Evolutionary conservation across 1,140 invertebrate species (phyloP).

Genomic region (Hydropsyche tenuis): DNA sequence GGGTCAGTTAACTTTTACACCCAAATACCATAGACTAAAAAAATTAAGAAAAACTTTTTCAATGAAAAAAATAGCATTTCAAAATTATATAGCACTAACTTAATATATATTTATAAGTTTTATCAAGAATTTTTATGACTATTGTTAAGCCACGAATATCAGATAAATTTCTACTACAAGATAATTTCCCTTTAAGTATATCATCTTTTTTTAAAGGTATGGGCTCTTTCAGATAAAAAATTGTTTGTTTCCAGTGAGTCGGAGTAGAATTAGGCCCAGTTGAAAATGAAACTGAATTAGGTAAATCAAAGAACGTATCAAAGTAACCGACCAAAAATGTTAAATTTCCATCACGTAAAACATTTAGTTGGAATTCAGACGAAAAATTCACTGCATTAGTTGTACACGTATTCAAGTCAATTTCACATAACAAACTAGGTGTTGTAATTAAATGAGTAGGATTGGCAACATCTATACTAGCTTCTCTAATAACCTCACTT

Average conservation of each 20-base stretch:
- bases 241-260: constrained; percentile 98
- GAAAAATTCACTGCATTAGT: constrained; percentile 82
- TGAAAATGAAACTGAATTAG: constrained; percentile 69
- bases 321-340: constrained; percentile 94
- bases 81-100: constrained; percentile 50
- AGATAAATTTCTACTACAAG: constrained; percentile 62
- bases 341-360: constrained; percentile 74
- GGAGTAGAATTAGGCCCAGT: constrained; percentile 76
- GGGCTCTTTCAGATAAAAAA: constrained; percentile 83
- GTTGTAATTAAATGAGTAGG: constrained; percentile 79
- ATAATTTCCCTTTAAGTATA: constrained; percentile 68
- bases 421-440: constrained; percentile 68
- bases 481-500: constrained; percentile 86
- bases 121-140: constrained; percentile 59
- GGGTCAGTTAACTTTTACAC: too few relatives aligned
- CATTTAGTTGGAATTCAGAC: constrained; percentile 76
- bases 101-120: constrained; percentile 60
- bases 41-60: constrained; percentile 55
- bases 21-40: constrained; percentile 36
- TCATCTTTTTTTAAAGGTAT: constrained; percentile 78
- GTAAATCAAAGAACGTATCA: constrained; percentile 85
- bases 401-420: constrained; percentile 84
- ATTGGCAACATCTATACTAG: constrained; percentile 85
- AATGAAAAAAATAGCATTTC: constrained; percentile 33
- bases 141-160: constrained; percentile 58